Percentiles rank a stretch among this genome's conserved stretches.
These are phyloP conservation scores for Agonopterix arenella DNA, from an alignment of 2,888 invertebrate species.

Conservation along the genomic window DNA sequence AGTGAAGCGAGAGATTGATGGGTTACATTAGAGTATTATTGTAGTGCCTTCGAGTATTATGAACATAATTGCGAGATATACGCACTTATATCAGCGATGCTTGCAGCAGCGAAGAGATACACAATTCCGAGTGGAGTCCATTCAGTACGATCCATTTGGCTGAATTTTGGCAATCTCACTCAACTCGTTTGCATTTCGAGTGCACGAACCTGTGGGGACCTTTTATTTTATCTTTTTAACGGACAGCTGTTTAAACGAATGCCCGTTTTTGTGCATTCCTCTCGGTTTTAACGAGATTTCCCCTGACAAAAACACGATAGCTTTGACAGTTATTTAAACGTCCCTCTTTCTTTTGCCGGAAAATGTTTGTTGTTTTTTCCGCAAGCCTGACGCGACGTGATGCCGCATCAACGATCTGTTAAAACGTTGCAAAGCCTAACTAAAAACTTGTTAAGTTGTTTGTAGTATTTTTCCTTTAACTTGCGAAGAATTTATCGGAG, in stretches of 20 bases:
- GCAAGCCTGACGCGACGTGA: conserved; percentile 23
- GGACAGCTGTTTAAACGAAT: conserved; percentile 55
- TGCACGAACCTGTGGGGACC: conserved; percentile 35
- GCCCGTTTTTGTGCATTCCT: conserved; percentile 55
- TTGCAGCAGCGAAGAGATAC: not conserved
- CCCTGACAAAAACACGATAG: conserved; percentile 46
- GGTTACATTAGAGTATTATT: conserved; percentile 11
- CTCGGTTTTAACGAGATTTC: conserved; percentile 56
- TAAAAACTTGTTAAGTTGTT: conserved; percentile 13
- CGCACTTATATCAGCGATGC: not conserved
- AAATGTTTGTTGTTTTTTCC: conserved; percentile 25
- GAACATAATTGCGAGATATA: not conserved
- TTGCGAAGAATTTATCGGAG: conserved; percentile 19
- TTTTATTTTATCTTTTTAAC: conserved; percentile 50
- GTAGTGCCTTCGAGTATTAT: not conserved
- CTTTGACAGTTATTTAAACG: conserved; percentile 60
- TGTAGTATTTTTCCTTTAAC: conserved; percentile 16
- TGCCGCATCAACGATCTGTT: conserved; percentile 26
- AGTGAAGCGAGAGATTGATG: conserved; percentile 31
- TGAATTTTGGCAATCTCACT: conserved; percentile 44
- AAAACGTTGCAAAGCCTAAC: conserved; percentile 18
- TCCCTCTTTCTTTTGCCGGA: conserved; percentile 35
- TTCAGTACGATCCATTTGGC: conserved; percentile 17
- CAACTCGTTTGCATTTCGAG: conserved; percentile 57
- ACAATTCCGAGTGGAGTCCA: conserved; percentile 6